phyloP scores from a whole-genome alignment of 2,797 vertebrate genomes.

The Sparidentex hasta region DNA sequence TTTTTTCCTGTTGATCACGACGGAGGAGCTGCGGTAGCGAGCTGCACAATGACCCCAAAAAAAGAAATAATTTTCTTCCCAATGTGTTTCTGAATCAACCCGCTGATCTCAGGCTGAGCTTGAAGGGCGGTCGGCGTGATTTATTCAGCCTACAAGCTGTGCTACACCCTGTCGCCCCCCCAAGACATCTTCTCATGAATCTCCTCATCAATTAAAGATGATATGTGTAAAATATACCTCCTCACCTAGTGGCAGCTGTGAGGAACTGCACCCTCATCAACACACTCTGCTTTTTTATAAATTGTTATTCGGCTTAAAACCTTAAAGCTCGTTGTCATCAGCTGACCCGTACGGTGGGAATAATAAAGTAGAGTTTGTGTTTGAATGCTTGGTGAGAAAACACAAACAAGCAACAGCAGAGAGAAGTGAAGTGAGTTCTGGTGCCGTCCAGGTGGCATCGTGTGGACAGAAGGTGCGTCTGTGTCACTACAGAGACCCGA shows the following conservation, averaged over 20 bases:
- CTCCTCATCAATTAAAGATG: constrained; percentile 20
- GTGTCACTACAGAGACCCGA: background rate
- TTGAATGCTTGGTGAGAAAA: background rate
- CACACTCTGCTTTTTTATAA: background rate
- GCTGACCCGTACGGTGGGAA: too few relatives aligned
- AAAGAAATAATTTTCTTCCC: background rate
- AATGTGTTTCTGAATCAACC: background rate
- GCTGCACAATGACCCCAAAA: background rate
- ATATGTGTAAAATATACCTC: background rate
- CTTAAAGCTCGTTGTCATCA: too few relatives aligned
- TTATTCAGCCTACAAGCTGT: background rate
- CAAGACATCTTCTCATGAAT: background rate
- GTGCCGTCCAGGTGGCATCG: background rate
- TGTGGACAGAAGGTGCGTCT: background rate
- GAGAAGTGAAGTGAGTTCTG: background rate
- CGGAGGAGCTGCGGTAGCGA: background rate
- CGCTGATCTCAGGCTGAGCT: background rate
- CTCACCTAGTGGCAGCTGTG: background rate
- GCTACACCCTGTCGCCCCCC: background rate
- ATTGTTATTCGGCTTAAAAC: background rate
- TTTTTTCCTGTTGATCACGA: background rate
- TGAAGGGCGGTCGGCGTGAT: background rate
- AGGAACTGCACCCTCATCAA: constrained; percentile 8
- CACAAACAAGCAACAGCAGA: background rate
- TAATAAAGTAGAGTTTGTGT: background rate